phyloP scores from a whole-genome alignment of 2,888 invertebrate genomes.

The Heliconius hortense region DNA sequence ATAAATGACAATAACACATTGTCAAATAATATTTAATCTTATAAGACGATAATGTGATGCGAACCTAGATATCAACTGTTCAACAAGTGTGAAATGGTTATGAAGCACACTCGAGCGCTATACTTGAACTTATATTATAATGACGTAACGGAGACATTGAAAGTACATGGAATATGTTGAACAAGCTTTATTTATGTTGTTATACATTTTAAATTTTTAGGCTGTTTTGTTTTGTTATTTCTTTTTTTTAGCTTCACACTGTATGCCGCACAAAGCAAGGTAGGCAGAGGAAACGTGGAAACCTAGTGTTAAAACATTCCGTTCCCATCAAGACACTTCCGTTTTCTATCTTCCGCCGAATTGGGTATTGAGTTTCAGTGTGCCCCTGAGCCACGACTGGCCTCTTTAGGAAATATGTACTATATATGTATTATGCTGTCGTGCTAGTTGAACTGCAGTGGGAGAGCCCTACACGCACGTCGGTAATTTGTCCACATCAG shows the following conservation, averaged over 20 bases:
- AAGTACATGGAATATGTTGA: background rate
- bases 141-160: background rate
- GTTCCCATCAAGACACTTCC: too few relatives aligned
- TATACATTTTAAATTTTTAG: too few relatives aligned
- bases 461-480: constrained; percentile 11
- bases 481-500: constrained; percentile 25
- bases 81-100: constrained; percentile 17
- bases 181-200: too few relatives aligned
- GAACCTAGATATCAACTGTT: constrained; percentile 13
- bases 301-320: too few relatives aligned
- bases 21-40: constrained; percentile 5
- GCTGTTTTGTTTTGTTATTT: too few relatives aligned
- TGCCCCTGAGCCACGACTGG: too few relatives aligned
- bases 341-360: too few relatives aligned
- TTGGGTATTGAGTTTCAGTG: too few relatives aligned
- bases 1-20: background rate
- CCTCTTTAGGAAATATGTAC: too few relatives aligned
- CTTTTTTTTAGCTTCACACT: too few relatives aligned
- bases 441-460: background rate
- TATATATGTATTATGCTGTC: background rate
- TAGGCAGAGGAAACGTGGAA: too few relatives aligned
- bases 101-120: background rate
- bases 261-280: too few relatives aligned
- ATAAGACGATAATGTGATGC: constrained; percentile 3
- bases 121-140: constrained; percentile 2